Evolutionary conservation across 2,113 vertebrate genomes (phyloP), one percentile per base, ranked within the genome.

Genomic region (Heteronetta atricapilla): DNA sequence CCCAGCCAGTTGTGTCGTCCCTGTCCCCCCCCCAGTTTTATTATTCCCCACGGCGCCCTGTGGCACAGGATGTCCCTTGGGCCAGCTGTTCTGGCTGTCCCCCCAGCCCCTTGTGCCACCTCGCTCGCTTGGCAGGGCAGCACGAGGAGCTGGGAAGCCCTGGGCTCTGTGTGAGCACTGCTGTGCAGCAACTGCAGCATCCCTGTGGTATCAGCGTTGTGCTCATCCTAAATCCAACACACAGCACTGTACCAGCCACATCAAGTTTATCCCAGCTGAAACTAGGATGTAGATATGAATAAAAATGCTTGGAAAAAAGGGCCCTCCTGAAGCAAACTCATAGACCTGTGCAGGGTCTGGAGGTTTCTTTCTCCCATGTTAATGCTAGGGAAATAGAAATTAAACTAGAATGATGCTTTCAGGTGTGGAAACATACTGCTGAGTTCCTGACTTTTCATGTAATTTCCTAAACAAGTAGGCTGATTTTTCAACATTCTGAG

Each of bases 401-500:
- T 46, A 70, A 59, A 13, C 50, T 67, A 42, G 63, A 91, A 75
- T 16, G 55, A 13, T 11, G 14, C 73, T 91, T 74, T 58, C 13
- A 58, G 80, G 64, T 5, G 21, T 59, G 33, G 72, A n/a, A 40
- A 18, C 6, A 16, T 19, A 17, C 52, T 70, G 67, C 79, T 77
- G 72, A 46, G 68, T 9, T 89, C 76, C 64, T 13, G 26, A 42
- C 75, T 88, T 89, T 62, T 19, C 64, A 55, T 59, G 88, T 11
- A 25, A 50, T 69, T 88, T 88, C 82, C 67, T 70, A 81, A 92
- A 74, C 68, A 90, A 77, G 67, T 38, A 34, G 36, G 14, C 59
- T 94, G 82, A 59, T 93, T 94, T 92, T 83, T 34, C 59, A 74
- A 9, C 56, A 33, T 5, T 86, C 94, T 92, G 92, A 80, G 90